Evolutionary conservation across 2,888 invertebrate species (phyloP), one percentile per base, ranked within the genome.

Genomic region (Patella pellucida): DNA sequence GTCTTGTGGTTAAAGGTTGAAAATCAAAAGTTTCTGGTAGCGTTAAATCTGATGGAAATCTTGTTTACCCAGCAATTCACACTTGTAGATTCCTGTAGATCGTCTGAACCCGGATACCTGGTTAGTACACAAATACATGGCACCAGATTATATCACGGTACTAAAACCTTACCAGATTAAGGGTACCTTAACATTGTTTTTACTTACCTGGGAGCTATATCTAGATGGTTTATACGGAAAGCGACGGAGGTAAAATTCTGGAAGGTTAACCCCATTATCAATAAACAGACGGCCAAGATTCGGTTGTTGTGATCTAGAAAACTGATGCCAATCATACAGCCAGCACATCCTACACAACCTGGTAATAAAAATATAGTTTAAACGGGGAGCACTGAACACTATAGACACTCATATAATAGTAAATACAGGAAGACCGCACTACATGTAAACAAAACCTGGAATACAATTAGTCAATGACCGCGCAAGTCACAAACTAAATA

Each of bases 141-240:
- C n/a, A 41, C 0, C 7, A 41, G 41, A 9, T 41, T 7, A 9
- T 41, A 41, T 41, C 7, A 41, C 41, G 41, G 1, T 41, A 41
- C 41, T 9, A 41, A 1, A 9, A 41, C 41, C 41, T 7, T 41
- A 9, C 41, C 41, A 41, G 41, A 41, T 41, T 1, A 41, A 41
- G 9, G 41, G 7, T 9, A 41, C 0, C 41, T 7, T 41, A 41
- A 41, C 41, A 7, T 9, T 41, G 41, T 15, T 27, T 70, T n/a
- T 23, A 41, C 76, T 14, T 82, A 89, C 78, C 83, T 85, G 27
- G 88, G 88, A 12, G 89, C 88, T 12, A 89, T 85, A 74, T 89
- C 89, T 16, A 89, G 79, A 75, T 89, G 87, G 75, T 89, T 89
- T 75, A 89, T 86, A 56, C 83, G 81, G 78, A 84, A 89, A 12